phyloP scores from a whole-genome alignment of 2,113 vertebrate species.

The Gracilinanus agilis region DNA sequence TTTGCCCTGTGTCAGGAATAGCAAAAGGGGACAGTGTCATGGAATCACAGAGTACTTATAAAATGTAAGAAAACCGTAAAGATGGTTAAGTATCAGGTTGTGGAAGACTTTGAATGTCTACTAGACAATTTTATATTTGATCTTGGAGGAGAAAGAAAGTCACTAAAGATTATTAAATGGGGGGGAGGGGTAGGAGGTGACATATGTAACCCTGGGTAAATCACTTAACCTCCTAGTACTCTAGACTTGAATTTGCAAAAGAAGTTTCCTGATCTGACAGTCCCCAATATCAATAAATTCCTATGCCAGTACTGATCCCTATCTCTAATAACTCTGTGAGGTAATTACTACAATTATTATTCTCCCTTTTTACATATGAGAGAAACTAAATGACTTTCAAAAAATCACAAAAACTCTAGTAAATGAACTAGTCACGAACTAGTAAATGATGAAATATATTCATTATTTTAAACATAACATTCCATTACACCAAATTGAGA shows the following conservation, averaged over 20 bases:
- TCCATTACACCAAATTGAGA: too few relatives aligned
- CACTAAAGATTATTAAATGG: neutral
- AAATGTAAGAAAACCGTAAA: neutral
- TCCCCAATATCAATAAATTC: neutral
- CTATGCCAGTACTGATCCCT: neutral
- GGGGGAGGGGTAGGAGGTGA: neutral
- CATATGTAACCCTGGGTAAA: neutral
- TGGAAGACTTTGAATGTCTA: neutral
- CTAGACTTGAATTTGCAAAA: neutral
- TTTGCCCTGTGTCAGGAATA: neutral
- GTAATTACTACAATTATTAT: neutral
- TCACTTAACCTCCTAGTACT: neutral
- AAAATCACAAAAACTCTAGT: too few relatives aligned
- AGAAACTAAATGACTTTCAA: neutral
- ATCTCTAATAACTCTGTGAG: neutral
- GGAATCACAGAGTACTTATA: neutral
- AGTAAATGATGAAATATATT: too few relatives aligned
- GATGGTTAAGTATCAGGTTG: neutral
- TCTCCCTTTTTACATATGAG: neutral
- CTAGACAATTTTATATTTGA: neutral
- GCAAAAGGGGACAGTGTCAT: neutral
- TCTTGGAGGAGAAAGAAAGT: neutral
- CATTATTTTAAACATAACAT: too few relatives aligned
- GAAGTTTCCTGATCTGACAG: neutral
- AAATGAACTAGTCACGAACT: too few relatives aligned